phyloP scores from a whole-genome alignment of 2,888 invertebrate genomes.

The Dioctria linearis region DNA sequence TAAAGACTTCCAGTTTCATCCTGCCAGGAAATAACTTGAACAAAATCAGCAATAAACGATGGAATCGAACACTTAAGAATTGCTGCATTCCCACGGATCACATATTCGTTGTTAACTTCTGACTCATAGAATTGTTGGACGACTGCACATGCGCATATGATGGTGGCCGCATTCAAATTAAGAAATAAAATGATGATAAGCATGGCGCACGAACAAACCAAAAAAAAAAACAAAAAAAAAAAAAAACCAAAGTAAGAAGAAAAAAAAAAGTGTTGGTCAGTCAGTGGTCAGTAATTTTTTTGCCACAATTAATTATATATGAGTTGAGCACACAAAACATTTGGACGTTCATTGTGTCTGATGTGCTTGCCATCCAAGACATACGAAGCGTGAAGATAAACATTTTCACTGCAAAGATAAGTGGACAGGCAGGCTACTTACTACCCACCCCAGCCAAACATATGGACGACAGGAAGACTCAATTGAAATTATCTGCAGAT shows the following conservation, averaged over 20 bases:
- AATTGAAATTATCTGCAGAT: constrained; percentile 41
- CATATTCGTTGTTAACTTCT: constrained; percentile 82
- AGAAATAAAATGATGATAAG: background rate
- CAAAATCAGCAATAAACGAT: constrained; percentile 82
- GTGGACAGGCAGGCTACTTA: background rate
- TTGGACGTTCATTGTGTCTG: background rate
- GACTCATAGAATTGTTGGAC: constrained; percentile 82
- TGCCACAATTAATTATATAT: background rate
- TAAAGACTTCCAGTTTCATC: constrained; percentile 73
- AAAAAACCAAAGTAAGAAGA: background rate
- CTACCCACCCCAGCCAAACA: background rate
- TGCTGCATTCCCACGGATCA: constrained; percentile 81
- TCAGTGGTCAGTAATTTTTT: constrained; percentile 1
- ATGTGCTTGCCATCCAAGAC: background rate
- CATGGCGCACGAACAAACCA: no score
- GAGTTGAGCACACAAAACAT: background rate
- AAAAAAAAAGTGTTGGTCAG: constrained; percentile 31
- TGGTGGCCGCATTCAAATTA: background rate
- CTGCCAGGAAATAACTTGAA: constrained; percentile 80
- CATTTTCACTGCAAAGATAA: background rate
- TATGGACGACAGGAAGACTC: constrained; percentile 33
- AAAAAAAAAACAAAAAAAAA: no score
- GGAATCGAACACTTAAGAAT: constrained; percentile 83
- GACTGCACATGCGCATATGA: constrained; percentile 70
- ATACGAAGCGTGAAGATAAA: constrained; percentile 41